These are phyloP conservation scores for Taeniopygia guttata DNA, from an alignment of 2,797 vertebrate species.

Conservation along the genomic window DNA sequence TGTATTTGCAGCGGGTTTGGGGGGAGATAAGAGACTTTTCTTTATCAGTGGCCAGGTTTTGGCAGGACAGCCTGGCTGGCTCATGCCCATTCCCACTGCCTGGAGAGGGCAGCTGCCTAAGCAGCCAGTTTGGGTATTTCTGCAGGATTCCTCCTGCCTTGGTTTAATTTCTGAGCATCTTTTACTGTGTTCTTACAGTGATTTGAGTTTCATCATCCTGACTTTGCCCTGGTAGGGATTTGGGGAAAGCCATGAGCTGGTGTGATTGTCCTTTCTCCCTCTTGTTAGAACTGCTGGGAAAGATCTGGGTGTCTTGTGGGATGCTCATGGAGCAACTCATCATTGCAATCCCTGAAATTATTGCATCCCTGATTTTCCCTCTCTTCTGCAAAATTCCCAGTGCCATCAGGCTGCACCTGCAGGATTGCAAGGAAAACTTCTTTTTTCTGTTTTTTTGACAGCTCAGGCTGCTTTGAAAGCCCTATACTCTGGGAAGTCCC, in stretches of 20 bases:
- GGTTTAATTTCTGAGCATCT: not conserved
- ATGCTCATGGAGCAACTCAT: not conserved
- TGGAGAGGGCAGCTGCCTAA: not conserved
- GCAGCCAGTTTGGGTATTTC: not conserved
- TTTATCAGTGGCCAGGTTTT: not conserved
- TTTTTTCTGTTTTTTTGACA: not conserved
- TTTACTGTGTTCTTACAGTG: not conserved
- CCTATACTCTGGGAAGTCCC: not conserved
- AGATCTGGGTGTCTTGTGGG: rapidly evolving
- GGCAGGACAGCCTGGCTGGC: not conserved
- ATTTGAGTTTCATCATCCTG: not conserved
- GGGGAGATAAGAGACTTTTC: not conserved
- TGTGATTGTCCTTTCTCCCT: not conserved
- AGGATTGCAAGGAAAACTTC: not conserved
- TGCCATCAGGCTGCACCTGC: not conserved
- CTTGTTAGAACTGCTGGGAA: not conserved
- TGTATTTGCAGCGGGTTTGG: not conserved
- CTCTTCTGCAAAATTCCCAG: not conserved
- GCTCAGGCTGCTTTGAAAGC: not conserved
- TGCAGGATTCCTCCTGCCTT: not conserved
- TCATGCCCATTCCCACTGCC: rapidly evolving
- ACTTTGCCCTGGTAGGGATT: not conserved
- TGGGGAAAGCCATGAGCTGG: not conserved
- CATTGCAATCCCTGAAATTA: not conserved
- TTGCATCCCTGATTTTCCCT: not conserved